Percentiles rank a stretch among this genome's conserved stretches.
These are phyloP conservation scores for Galemys pyrenaicus DNA, from an alignment of 2,113 vertebrate species.

Conservation along the genomic window DNA sequence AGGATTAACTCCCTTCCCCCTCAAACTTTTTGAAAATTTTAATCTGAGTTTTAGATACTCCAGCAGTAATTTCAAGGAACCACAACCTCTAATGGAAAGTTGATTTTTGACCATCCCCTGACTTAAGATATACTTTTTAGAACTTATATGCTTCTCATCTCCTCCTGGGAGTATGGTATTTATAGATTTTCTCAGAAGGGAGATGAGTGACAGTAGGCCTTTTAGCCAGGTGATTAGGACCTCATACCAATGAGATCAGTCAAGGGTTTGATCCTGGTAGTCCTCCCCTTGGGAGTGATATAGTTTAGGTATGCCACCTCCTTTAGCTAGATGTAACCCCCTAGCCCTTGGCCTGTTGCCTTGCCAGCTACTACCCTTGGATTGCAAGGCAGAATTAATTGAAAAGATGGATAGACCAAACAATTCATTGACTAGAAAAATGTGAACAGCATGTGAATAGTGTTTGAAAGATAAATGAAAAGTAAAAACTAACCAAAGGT, in stretches of 20 bases:
- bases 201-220: conserved; percentile 6
- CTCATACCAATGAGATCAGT: conserved; percentile 40
- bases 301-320: neutral
- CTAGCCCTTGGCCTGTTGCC: neutral
- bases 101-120: conserved; percentile 31
- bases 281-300: neutral
- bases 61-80: neutral
- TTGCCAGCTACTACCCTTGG: neutral
- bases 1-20: neutral
- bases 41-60: conserved; percentile 43
- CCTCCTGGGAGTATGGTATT: neutral
- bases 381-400: neutral
- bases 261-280: conserved; percentile 5
- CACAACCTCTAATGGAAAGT: neutral
- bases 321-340: neutral
- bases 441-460: neutral
- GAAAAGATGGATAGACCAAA: conserved; percentile 2
- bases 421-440: neutral
- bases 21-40: neutral
- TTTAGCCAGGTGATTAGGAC: conserved; percentile 29
- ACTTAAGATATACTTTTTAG: conserved; percentile 25
- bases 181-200: conserved; percentile 42
- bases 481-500: neutral
- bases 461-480: conserved; percentile 16
- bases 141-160: conserved; percentile 14